Conservation (phyloP, 2,888 invertebrate species). For the Ashinkailepas kermadecensis region DNA sequence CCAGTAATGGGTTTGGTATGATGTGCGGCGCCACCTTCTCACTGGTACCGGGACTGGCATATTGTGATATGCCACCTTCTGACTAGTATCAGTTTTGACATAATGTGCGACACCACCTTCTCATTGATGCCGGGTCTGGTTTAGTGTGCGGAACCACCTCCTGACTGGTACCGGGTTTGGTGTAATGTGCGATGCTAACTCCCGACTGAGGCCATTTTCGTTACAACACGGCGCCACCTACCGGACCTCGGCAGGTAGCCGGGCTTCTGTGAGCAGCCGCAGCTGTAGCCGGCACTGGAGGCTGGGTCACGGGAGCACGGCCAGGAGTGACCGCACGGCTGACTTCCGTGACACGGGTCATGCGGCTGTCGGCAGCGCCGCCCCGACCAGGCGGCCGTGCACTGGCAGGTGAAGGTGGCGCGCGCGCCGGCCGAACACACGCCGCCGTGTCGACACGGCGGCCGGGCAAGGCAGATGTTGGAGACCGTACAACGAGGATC, state of each 20-base stretch:
- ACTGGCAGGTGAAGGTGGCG: background rate
- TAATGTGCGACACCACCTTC: no score
- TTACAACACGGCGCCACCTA: background rate
- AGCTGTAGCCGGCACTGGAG: background rate
- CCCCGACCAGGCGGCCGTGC: background rate
- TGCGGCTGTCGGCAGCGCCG: background rate
- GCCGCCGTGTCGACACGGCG: background rate
- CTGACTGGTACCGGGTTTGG: no score
- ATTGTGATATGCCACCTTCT: no score
- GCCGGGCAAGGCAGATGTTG: background rate
- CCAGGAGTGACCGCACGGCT: background rate
- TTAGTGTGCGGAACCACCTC: no score
- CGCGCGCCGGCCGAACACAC: background rate
- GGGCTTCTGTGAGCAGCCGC: background rate
- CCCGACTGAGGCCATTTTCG: no score
- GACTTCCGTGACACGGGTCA: background rate
- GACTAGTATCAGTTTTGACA: no score
- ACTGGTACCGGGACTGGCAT: no score
- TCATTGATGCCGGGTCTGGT: no score
- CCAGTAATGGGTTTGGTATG: no score
- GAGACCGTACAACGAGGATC: background rate
- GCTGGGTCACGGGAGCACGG: background rate
- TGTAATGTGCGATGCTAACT: no score
- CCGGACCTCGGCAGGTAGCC: background rate
- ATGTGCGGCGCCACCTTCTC: no score